Evolutionary conservation across 2,113 vertebrate genomes (phyloP), one percentile per base, ranked within the genome.

Genomic region (Zingel zingel): DNA sequence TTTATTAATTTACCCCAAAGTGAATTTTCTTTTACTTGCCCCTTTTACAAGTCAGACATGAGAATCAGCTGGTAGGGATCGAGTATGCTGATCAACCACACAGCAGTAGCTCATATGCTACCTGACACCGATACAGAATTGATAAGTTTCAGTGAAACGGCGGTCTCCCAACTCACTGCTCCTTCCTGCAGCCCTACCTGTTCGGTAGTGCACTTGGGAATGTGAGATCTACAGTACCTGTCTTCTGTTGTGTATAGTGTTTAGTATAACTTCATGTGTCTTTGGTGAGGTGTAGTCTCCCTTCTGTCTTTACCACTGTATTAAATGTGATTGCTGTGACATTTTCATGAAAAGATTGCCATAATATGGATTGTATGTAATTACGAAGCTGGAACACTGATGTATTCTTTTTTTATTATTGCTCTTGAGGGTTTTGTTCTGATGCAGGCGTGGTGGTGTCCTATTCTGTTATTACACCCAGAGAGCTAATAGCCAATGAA

Each of bases 381-480:
- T 91, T 90, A 90, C 62, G 13, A 47, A 77, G 80, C 83, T 78
- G 58, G 65, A 82, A 79, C 80, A 74, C 33, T 70, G 86, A 71
- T 79, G 21, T 33, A 25, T 83, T 79, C 39, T 76, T 86, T 81
- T 81, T 76, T 70, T 81, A 85, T 88, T 88, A 86, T 86, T 84
- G 86, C 86, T 82, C 79, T 90, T 79, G 85, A 90, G 78, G 86
- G 66, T 87, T 87, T 88, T 92, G 51, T 63, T 77, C 65, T 83
- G 71, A 89, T 73, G 83, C 77, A 83, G 70, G 82, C 86, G 69
- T 76, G 86, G 58, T 78, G 57, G 81, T 89, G 88, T 91, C 88
- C 91, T 84, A 8, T 88, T 88, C 79, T 81, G 78, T 90, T 91
- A 90, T 90, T 92, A 86, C 83, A 91, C 84, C 66, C 80, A 78